Evolutionary conservation across 1,140 invertebrate species (phyloP), one percentile per base, ranked within the genome.

Genomic region (Drosophila lowei): DNA sequence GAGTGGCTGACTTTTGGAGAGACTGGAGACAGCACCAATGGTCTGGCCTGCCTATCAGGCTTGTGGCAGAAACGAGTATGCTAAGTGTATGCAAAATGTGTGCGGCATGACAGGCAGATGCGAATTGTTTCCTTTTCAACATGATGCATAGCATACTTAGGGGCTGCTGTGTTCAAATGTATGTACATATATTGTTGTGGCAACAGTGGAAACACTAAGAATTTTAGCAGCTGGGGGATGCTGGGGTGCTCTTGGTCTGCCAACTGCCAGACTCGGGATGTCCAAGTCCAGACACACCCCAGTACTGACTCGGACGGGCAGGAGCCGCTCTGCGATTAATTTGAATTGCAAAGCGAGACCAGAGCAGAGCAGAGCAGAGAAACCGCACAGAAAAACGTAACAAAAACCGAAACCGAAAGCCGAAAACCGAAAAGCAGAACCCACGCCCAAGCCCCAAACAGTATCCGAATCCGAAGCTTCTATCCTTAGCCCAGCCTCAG

Each of bases 1-100:
- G 23, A 25, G 23, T 4, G 23, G 23, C 23, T 5, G 3, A 25
- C 23, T 6, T 25, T 25, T 5, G 23, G 23, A 25, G 23, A 25
- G 23, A 18, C 18, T 18, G 4, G 23, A 5, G 4, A 4, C 23
- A 25, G 23, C 5, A 25, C 23, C 23, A 25, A 6, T 25, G 23
- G 23, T 4, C 23, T 18, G 18, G 18, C 4, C 3, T 25, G 23
- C 23, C 23, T 25, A 5, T 25, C 23, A 25, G 3, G 23, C 0
- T 25, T 30, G 62, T 30, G 42, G 42, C 49, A 42, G 49, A 25
- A 9, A 7, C 28, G 43, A 43, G 53, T 61, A 71, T 72, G 68
- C 68, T 60, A 72, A 72, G 55, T 63, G 67, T 54, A 72, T 72
- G 70, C 70, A 72, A 72, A 72, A 58, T 44, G 30, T 18, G 6